Evolutionary conservation across 92 coral and sea anemone genomes (phyloP), one percentile per base, ranked within the genome.

Genomic region (Porites evermanni): DNA sequence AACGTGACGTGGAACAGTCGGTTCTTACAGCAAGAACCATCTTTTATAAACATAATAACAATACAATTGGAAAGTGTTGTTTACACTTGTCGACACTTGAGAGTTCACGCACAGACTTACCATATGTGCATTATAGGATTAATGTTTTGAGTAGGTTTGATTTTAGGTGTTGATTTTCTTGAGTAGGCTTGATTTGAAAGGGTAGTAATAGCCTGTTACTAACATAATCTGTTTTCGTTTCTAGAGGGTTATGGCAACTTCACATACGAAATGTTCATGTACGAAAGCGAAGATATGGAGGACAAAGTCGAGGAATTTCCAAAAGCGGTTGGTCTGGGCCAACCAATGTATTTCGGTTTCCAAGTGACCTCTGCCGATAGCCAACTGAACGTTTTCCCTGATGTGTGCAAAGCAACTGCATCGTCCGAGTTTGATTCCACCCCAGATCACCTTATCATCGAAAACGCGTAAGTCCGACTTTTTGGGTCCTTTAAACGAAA

Each of bases 231-330:
- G 2, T 50, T 58, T 38, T 63, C 12, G 12, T 61, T 82, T 67
- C 50, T 63, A 94, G 98, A 78, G 50, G 83, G 86, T 23, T 84
- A 61, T 60, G 98, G 98, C 20, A 94, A 94, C 90, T 94, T 94
- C 78, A 92, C 98, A 47, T 94, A 91, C 61, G 79, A 74, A 66
- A 94, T 94, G 98, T 92, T 88, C 77, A 92, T 94, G 91, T 94
- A 92, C 87, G 79, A 83, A 53, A 89, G 78, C 18, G 85, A 79
- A 11, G 54, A 83, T 21, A 87, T 90, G 88, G 73, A 56, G 32
- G 83, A 81, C 12, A 58, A 67, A 6, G 23, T 80, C 12, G 69
- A 87, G 19, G 66, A 89, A 38, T 94, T 92, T 59, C 98, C 98
- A 32, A 88, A 78, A 16, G 75, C 32, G 2, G 88, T 90, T n/a